Evolutionary conservation across 1,140 invertebrate species (phyloP), one percentile per base, ranked within the genome.

Genomic region (Halictus rubicundus): DNA sequence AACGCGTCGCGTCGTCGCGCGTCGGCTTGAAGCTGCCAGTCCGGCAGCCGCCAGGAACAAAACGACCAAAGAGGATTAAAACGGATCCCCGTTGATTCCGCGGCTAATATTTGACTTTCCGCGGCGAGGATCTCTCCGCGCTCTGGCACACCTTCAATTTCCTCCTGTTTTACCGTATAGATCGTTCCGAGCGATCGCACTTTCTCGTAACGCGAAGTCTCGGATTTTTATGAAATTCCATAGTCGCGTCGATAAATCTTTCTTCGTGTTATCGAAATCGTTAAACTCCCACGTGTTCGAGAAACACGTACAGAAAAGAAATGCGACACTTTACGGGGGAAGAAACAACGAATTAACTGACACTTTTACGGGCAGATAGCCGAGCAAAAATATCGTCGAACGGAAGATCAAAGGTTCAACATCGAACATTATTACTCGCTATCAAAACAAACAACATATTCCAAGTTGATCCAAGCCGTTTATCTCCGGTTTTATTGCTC

Each of bases 381-480:
- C 54, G 54, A n/a, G 54, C 54, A 57, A 8, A n/a, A 57, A 57
- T 57, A 57, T 57, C n/a, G 54, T n/a, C 54, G 54, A 57, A 57
- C 54, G 54, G 54, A 9, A 57, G 54, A 57, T 57, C 54, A 57
- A 57, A 57, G 54, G 54, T 57, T 57, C n/a, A n/a, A n/a, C 54
- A n/a, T 9, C 21, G 21, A 57, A 9, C 54, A n/a, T 57, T 2
- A 9, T 57, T 57, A 9, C 54, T n/a, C 6, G 54, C 54, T 9
- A n/a, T 57, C 21, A n/a, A 7, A 57, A 57, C 54, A n/a, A 57
- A 21, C 54, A 57, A n/a, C n/a, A 9, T n/a, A 9, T n/a, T 7
- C 54, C 19, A 6, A 19, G 54, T 7, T 57, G 54, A 57, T 57
- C n/a, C 54, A 9, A n/a, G 21, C 5, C 54, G 54, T 57, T 57